phyloP scores from a whole-genome alignment of 2,888 invertebrate genomes.

The Vanessa cardui region DNA sequence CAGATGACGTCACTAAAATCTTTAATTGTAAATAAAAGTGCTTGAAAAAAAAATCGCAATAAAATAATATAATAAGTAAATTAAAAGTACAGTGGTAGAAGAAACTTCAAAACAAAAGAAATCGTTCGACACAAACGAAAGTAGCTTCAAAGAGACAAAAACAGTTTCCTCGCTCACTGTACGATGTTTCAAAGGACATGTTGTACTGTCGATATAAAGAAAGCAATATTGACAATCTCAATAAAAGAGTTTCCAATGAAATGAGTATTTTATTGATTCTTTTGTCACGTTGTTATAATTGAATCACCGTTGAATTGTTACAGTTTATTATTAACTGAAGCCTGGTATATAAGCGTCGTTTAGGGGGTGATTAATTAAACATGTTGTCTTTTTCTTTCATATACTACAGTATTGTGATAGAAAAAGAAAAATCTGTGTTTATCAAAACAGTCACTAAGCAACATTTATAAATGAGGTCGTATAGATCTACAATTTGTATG shows the following conservation, averaged over 20 bases:
- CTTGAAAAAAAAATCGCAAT: conserved; percentile 18
- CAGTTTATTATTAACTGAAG: too few species aligned
- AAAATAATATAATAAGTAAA: conserved; percentile 14
- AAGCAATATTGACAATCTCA: conserved; percentile 26
- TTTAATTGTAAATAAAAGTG: conserved; percentile 19
- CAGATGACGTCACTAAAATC: conserved; percentile 14
- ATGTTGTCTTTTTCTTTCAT: too few species aligned
- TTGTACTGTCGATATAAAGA: conserved; percentile 27
- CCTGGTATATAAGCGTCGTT: too few species aligned
- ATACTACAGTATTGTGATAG: too few species aligned
- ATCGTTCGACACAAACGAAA: not conserved
- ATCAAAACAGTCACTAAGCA: too few species aligned
- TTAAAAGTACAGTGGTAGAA: conserved; percentile 12
- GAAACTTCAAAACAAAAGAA: not conserved
- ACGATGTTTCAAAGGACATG: conserved; percentile 18
- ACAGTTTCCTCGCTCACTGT: conserved; percentile 15
- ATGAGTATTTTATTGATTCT: not conserved
- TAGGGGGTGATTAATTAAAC: too few species aligned
- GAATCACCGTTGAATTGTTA: too few species aligned
- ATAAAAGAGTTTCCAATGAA: conserved; percentile 25
- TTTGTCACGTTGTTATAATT: too few species aligned
- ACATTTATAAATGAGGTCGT: too few species aligned
- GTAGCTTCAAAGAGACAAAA: not conserved
- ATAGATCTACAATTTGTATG: too few species aligned
- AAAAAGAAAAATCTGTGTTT: too few species aligned